Evolutionary conservation across 2,888 invertebrate genomes (phyloP).

Genomic region (Stegophylla sp.): DNA sequence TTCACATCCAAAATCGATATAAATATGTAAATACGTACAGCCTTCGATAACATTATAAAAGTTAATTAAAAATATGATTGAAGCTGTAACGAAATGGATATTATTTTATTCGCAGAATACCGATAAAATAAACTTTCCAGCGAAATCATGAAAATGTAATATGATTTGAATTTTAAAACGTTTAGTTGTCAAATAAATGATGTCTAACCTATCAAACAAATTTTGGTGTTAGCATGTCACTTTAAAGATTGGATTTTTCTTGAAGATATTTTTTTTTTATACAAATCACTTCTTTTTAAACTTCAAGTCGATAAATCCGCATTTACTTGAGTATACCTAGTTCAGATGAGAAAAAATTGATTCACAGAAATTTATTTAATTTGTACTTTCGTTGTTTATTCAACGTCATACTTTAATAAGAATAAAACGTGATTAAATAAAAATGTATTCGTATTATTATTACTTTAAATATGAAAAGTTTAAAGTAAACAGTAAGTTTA

Average conservation of each 20-base stretch:
- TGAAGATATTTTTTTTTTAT: background rate
- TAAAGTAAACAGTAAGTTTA: background rate
- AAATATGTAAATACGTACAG: background rate
- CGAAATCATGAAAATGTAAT: background rate
- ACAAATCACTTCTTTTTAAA: background rate
- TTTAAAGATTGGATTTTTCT: background rate
- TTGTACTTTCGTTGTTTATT: background rate
- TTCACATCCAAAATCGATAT: background rate
- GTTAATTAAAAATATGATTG: background rate
- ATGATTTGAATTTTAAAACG: background rate
- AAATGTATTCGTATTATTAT: background rate
- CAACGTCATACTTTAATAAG: background rate
- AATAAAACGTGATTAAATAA: background rate
- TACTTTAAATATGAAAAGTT: background rate
- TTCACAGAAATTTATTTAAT: background rate
- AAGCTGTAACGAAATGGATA: background rate
- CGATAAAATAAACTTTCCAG: background rate
- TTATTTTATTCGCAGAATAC: background rate
- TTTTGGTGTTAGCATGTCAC: background rate
- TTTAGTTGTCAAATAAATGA: background rate
- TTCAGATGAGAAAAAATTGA: background rate
- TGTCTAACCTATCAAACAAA: background rate
- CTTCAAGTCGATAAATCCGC: background rate
- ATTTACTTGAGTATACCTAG: background rate
- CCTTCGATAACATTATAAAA: background rate